Conservation (phyloP, 2,113 vertebrate species). For the Cavia porcellus region DNA sequence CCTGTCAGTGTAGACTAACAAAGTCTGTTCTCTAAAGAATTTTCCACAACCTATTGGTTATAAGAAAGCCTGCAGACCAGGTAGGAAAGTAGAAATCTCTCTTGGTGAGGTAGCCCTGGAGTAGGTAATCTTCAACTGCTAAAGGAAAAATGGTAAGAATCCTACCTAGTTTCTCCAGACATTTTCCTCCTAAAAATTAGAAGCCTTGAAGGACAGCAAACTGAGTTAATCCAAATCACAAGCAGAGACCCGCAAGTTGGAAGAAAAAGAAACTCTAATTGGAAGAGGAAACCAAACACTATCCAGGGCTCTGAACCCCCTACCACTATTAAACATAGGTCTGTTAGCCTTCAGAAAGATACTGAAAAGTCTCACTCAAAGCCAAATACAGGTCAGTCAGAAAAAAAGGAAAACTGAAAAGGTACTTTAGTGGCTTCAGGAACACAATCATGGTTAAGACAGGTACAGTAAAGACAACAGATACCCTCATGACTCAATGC, state of each 20-base stretch:
- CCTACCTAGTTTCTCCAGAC: not conserved
- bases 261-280: not conserved
- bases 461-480: not conserved
- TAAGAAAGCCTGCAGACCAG: not conserved
- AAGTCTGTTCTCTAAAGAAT: slow-evolving; percentile 28
- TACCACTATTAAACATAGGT: not conserved
- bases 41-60: not conserved
- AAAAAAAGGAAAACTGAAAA: not conserved
- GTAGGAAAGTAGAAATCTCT: not conserved
- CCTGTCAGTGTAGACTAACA: not conserved
- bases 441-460: not conserved
- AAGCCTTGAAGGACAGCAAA: not conserved
- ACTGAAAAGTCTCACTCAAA: not conserved
- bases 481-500: not conserved
- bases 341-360: not conserved
- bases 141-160: not conserved
- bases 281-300: not conserved
- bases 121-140: not conserved
- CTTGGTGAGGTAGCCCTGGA: not conserved
- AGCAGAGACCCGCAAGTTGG: not conserved
- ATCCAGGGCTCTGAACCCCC: not conserved
- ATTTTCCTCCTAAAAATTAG: not conserved
- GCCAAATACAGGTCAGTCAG: not conserved
- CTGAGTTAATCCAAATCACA: not conserved
- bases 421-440: not conserved